These are phyloP conservation scores for Lateolabrax maculatus DNA, from an alignment of 2,797 vertebrate species.

Conservation along the genomic window DNA sequence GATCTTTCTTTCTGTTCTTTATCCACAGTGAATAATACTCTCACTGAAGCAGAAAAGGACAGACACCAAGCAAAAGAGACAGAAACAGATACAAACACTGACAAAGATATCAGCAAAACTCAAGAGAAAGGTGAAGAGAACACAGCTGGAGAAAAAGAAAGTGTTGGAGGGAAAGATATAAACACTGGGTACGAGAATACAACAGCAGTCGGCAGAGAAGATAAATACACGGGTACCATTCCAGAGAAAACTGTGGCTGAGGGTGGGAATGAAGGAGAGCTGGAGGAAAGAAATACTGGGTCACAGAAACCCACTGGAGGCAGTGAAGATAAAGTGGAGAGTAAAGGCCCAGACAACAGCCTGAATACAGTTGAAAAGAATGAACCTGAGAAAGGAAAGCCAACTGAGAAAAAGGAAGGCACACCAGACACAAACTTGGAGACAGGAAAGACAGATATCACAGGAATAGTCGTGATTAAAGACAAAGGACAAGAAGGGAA, in stretches of 20 bases:
- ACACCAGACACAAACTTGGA: constrained; percentile 40
- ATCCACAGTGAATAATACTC: constrained; percentile 81
- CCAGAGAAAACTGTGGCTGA: constrained; percentile 59
- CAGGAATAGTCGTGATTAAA: constrained; percentile 70
- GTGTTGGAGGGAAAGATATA: constrained; percentile 44
- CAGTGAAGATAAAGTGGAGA: constrained; percentile 64
- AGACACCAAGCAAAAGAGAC: constrained; percentile 52
- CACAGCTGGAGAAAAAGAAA: constrained; percentile 49
- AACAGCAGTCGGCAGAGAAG: constrained; percentile 60
- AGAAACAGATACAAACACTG: constrained; percentile 55
- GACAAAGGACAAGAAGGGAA: constrained; percentile 75
- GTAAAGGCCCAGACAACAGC: constrained; percentile 65
- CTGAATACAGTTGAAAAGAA: constrained; percentile 73
- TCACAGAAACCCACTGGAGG: constrained; percentile 57
- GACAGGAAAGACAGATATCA: constrained; percentile 63
- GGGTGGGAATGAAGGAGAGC: constrained; percentile 54
- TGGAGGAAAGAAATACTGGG: constrained; percentile 52
- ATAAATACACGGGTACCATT: constrained; percentile 58
- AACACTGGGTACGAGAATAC: constrained; percentile 61
- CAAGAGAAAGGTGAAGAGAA: constrained; percentile 63
- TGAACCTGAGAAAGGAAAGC: constrained; percentile 56
- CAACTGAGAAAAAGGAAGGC: constrained; percentile 55
- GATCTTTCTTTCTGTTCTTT: constrained; percentile 36
- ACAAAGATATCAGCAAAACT: constrained; percentile 59
- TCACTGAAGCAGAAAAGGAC: constrained; percentile 75